Evolutionary conservation across 92 coral and sea anemone genomes (phyloP), one percentile per base, ranked within the genome.

Genomic region (Umimayanthus kanabou): DNA sequence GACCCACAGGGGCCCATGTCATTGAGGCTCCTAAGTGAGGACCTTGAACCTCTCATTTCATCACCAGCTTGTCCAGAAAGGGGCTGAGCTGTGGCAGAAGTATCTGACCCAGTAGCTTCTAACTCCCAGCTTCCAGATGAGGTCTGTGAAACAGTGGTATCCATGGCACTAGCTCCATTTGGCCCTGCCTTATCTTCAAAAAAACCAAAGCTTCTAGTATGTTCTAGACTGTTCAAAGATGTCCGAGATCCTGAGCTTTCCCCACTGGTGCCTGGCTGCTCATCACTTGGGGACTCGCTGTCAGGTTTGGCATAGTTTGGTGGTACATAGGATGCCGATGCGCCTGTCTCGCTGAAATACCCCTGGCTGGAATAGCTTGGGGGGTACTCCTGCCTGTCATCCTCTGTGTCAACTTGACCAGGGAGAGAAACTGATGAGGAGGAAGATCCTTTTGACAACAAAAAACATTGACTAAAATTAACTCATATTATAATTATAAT

Each of bases 381-480:
- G 1, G 87, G 87, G 16, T 83, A 83, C 13, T 72, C 87, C 9
- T 45, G n/a, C 45, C 43, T 85, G 66, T 67, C 85, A 20, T 83
- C 92, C 88, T 75, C 77, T 58, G 84, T 47, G 50, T 8, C 81
- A n/a, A 94, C 89, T 85, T 96, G 95, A 15, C 99, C 98, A 80
- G 98, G 98, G 49, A 95, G 88, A 42, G 98, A 95, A 26, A 92
- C 53, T 47, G 95, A 73, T 28, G 99, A 97, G 1, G 84, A 84
- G 1, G 88, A 64, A 28, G 94, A 91, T 30, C 83, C 98, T 95
- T 65, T 9, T 67, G 73, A 16, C 30, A 40, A 76, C 61, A 58
- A 28, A 77, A 9, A 53, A 53, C 14, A 53, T 53, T 53, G 58
- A 61, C 25, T 61, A 61, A 5, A 13, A 61, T 61, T 61, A 20